A percentile compares a stretch with the other conserved stretches of the same genome.
Conservation (phyloP, 2,797 vertebrate species). For the Fratercula arctica region DNA sequence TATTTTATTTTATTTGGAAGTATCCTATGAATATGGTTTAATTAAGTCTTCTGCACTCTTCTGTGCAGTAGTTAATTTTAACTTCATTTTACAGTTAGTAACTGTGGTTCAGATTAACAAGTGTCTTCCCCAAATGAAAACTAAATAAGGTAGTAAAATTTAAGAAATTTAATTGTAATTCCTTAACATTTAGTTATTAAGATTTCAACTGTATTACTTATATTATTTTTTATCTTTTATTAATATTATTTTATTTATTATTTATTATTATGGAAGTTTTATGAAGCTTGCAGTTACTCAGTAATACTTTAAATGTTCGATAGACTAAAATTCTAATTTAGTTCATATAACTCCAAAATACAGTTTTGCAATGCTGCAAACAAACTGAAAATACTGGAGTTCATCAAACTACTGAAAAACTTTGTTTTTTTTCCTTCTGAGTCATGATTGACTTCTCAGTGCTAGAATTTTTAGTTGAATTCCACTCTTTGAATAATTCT, state of each 20-base stretch:
- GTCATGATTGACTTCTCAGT: not conserved
- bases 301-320: not conserved
- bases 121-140: not conserved
- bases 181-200: not conserved
- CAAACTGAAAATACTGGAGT: not conserved
- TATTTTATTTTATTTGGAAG: not conserved
- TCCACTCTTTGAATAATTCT: not conserved
- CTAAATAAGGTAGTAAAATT: not conserved
- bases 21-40: not conserved
- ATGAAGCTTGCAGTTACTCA: not conserved
- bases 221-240: not conserved
- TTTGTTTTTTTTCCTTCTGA: accelerated
- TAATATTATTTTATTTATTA: too few relatives aligned
- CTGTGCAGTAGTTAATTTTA: not conserved
- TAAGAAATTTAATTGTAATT: not conserved
- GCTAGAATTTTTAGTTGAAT: not conserved
- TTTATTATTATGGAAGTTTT: too few relatives aligned
- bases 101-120: not conserved
- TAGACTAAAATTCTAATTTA: not conserved
- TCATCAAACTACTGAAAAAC: not conserved
- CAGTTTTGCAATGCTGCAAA: not conserved
- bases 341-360: not conserved
- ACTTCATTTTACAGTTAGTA: not conserved
- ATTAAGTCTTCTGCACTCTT: not conserved
- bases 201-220: not conserved